Evolutionary conservation across 2,113 vertebrate species (phyloP).

Genomic region (Circaetus gallicus): DNA sequence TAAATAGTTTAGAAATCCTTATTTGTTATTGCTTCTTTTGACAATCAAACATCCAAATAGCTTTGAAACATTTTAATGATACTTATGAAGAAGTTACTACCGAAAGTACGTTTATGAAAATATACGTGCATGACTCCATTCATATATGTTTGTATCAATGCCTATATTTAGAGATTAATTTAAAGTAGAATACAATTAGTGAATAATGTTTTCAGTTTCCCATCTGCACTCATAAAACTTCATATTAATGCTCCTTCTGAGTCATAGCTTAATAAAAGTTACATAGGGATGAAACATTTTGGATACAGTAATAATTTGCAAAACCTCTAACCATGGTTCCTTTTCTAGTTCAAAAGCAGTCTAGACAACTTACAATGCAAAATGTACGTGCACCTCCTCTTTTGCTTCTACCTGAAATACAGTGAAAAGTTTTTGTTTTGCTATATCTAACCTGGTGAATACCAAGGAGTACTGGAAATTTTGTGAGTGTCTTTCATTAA

Average conservation of each 20-base stretch:
- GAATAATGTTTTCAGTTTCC: not conserved
- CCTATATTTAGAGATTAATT: not conserved
- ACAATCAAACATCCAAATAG: not conserved
- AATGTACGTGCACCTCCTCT: not conserved
- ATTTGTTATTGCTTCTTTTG: not conserved
- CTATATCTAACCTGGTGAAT: not conserved
- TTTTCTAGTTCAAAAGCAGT: not conserved
- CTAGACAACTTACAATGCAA: not conserved
- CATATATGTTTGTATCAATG: not conserved
- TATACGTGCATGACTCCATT: fast-evolving
- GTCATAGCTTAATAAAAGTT: not conserved
- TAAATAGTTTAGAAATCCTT: not conserved
- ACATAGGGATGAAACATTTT: not conserved
- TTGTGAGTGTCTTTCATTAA: not conserved
- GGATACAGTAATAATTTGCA: not conserved
- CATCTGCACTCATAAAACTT: not conserved
- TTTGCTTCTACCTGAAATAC: not conserved
- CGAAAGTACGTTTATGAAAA: not conserved
- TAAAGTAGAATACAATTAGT: not conserved
- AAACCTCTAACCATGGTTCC: not conserved
- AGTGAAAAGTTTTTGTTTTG: not conserved
- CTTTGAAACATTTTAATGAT: not conserved
- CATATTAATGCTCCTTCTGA: not conserved
- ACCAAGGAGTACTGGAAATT: not conserved
- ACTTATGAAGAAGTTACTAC: not conserved